These are phyloP conservation scores for Hiodon alosoides DNA, from an alignment of 2,113 vertebrate genomes.

Conservation along the genomic window DNA sequence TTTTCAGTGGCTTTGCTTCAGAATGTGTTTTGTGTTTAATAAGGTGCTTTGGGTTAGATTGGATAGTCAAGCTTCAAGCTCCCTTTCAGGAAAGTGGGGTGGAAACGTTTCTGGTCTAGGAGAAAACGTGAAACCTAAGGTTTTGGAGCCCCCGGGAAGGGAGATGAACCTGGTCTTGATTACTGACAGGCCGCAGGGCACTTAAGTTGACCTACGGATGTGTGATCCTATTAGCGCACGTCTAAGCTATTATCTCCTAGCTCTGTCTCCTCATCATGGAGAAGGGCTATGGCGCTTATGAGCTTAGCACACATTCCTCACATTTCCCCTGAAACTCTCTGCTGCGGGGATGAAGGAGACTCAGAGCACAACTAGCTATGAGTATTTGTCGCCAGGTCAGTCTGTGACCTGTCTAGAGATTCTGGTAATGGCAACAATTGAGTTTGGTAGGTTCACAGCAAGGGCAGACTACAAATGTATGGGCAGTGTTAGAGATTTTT, in stretches of 20 bases:
- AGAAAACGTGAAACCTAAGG: no score
- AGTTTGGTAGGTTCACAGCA: not conserved
- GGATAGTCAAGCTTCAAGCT: no score
- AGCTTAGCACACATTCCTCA: conserved; percentile 35
- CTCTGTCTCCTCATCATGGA: conserved; percentile 27
- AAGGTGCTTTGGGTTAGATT: no score
- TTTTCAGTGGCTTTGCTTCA: no score
- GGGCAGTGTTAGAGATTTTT: not conserved
- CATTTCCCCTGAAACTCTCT: conserved; percentile 30
- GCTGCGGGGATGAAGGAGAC: conserved; percentile 24
- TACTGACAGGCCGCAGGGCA: not conserved
- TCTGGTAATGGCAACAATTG: not conserved
- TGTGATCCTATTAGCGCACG: not conserved
- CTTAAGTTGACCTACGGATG: not conserved
- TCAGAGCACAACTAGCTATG: conserved; percentile 3
- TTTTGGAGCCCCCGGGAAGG: no score
- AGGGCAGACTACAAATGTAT: not conserved
- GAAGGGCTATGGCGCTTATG: conserved; percentile 23
- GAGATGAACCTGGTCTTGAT: no score
- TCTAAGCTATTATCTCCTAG: not conserved
- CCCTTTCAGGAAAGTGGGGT: no score
- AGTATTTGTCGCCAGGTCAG: not conserved
- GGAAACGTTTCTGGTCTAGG: no score
- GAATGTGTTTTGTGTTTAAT: no score
- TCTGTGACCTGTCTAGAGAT: not conserved